A percentile compares a stretch with the other conserved stretches of the same genome.
These are phyloP conservation scores for Sipunculus nudus DNA, from an alignment of 2,888 invertebrate species.

Conservation along the genomic window DNA sequence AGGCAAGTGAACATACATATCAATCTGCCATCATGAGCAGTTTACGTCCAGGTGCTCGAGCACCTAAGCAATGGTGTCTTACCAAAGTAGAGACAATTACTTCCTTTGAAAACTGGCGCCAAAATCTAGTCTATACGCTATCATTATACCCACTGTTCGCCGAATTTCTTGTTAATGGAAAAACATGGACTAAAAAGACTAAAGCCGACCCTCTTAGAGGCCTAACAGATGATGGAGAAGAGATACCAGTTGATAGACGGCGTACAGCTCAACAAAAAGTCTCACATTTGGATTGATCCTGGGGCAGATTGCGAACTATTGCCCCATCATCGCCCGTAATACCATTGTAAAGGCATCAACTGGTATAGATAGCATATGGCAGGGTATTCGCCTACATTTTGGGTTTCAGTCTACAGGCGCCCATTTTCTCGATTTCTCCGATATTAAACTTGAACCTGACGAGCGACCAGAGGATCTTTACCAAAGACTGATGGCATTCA, in stretches of 20 bases:
- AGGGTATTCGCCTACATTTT: conserved; percentile 36
- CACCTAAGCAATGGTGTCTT: conserved; percentile 40
- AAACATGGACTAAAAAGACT: conserved; percentile 28
- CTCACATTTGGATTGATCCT: conserved; percentile 29
- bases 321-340: conserved; percentile 17
- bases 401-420: conserved; percentile 44
- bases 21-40: too few relatives aligned
- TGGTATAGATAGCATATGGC: conserved; percentile 17
- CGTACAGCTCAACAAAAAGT: conserved; percentile 28
- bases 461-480: conserved; percentile 39
- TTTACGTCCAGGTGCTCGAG: not conserved
- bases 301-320: conserved; percentile 36
- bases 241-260: conserved; percentile 7
- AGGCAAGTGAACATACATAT: too few relatives aligned
- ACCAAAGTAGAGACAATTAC: conserved; percentile 36
- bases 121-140: conserved; percentile 31
- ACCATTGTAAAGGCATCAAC: conserved; percentile 16
- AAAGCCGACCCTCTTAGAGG: conserved; percentile 18
- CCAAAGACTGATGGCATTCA: conserved; percentile 31
- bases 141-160: conserved; percentile 33
- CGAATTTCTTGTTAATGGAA: conserved; percentile 27
- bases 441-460: conserved; percentile 26
- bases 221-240: conserved; percentile 25
- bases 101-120: conserved; percentile 35
- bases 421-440: conserved; percentile 35